Base-by-base conservation (phyloP, 1,140 invertebrate genomes). In the Leptopilina boulardi region DNA sequence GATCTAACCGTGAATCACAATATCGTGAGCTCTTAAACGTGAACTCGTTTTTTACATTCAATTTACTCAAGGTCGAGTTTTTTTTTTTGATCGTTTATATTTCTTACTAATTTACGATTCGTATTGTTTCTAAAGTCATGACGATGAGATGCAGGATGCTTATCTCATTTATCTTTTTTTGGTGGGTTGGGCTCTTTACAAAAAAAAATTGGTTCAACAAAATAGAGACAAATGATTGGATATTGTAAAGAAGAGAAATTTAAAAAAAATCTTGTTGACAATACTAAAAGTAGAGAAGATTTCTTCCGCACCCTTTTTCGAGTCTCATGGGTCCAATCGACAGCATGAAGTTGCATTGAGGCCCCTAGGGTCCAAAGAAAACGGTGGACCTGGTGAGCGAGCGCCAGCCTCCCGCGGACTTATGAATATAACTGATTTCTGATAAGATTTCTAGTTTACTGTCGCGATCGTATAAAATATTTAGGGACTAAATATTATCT, bases 381-480 rank as follows among this genome's bases (percentile, higher is more conserved):
- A 38, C 34, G 34, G 78, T 77, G 73, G 78, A 80, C 78, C 82
- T 83, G 77, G 77, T 80, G 77, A 81, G 81, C 82, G 88, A 90
- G 90, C 89, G 88, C 88, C 89, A 89, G 89, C 90, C 90, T 91
- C 90, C 90, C 86, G 90, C 87, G 82, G 90, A 89, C 90, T 91
- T 91, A 91, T 91, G 90, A 91, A 91, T 91, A 91, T 90, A 91
- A 91, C 91, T 91, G 90, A 91, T 91, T 86, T 84, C 82, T 87
- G 90, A 91, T 91, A 91, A 91, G 87, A 80, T 56, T 82, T 77
- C 79, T 79, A 77, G 81, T 84, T 84, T 84, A 84, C 82, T 76
- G 81, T 78, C 76, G 76, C 77, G 81, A 81, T 77, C 74, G 77
- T 74, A 82, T 77, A 84, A 84, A 80, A 79, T 76, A 80, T 79